These are phyloP conservation scores for Entomyzon cyanotis DNA, from an alignment of 2,113 vertebrate species.

Conservation along the genomic window DNA sequence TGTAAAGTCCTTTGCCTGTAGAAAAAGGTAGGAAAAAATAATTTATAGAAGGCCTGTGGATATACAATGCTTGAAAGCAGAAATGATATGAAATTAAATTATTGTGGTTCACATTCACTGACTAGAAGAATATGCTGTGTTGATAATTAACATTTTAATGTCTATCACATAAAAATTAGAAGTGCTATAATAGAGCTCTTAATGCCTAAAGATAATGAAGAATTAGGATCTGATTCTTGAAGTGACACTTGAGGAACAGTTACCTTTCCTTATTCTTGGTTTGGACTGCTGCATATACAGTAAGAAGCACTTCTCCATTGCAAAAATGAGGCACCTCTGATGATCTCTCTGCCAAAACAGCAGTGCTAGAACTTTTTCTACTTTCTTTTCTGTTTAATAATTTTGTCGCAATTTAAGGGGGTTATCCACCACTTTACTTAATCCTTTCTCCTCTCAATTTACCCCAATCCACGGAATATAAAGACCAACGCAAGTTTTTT, in stretches of 20 bases:
- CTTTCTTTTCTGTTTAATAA: neutral
- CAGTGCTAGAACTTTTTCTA: neutral
- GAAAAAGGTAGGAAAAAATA: neutral
- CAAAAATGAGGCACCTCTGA: neutral
- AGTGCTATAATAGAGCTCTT: neutral
- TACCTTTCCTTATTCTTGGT: neutral
- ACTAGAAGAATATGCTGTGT: neutral
- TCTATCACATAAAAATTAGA: neutral
- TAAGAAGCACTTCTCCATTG: neutral
- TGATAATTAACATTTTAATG: neutral
- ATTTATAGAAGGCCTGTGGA: neutral
- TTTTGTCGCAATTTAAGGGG: neutral
- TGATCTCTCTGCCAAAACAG: neutral
- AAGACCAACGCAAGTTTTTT: neutral
- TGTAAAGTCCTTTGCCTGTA: neutral
- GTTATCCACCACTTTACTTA: neutral
- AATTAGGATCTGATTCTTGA: neutral
- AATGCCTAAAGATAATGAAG: neutral
- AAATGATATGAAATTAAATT: neutral
- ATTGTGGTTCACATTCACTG: neutral
- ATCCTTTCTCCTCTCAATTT: neutral
- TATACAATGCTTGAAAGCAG: neutral
- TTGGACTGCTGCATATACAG: neutral
- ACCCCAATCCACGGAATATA: neutral
- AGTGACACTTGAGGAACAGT: neutral